Conservation (phyloP, 92 coral and sea anemone genomes). For the Desmophyllum pertusum region DNA sequence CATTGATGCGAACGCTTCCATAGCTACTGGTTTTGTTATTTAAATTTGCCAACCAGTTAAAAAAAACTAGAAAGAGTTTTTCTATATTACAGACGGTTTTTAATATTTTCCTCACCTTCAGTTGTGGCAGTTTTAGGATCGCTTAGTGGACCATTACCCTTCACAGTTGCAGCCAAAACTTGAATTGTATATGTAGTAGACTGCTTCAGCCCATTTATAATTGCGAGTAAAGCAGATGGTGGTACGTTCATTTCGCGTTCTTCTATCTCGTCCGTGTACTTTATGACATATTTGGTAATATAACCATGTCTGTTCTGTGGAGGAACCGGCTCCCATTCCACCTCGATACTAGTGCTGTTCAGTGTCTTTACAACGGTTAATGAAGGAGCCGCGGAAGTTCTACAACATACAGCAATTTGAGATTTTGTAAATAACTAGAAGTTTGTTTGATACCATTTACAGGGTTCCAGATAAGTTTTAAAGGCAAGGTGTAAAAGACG, state of each 20-base stretch:
- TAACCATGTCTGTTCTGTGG: background rate
- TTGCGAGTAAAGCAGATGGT: too few relatives aligned
- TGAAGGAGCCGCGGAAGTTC: slow-evolving; percentile 3
- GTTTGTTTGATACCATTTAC: background rate
- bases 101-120: background rate
- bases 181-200: too few relatives aligned
- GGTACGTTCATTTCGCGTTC: background rate
- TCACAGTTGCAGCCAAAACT: too few relatives aligned
- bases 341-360: slow-evolving; percentile 11
- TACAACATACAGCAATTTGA: background rate
- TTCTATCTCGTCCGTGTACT: background rate
- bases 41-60: too few relatives aligned
- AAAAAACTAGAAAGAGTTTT: background rate
- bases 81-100: background rate
- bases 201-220: too few relatives aligned
- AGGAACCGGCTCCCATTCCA: slow-evolving; percentile 17
- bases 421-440: too few relatives aligned
- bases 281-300: slow-evolving; percentile 6
- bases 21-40: too few relatives aligned
- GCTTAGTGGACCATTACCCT: background rate
- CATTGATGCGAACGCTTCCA: too few relatives aligned
- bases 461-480: too few relatives aligned
- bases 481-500: too few relatives aligned
- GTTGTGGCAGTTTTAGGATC: background rate
- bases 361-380: background rate